A percentile compares a stretch with the other conserved stretches of the same genome.
These are phyloP conservation scores for Heterotis niloticus DNA, from an alignment of 2,113 vertebrate genomes.

Conservation along the genomic window DNA sequence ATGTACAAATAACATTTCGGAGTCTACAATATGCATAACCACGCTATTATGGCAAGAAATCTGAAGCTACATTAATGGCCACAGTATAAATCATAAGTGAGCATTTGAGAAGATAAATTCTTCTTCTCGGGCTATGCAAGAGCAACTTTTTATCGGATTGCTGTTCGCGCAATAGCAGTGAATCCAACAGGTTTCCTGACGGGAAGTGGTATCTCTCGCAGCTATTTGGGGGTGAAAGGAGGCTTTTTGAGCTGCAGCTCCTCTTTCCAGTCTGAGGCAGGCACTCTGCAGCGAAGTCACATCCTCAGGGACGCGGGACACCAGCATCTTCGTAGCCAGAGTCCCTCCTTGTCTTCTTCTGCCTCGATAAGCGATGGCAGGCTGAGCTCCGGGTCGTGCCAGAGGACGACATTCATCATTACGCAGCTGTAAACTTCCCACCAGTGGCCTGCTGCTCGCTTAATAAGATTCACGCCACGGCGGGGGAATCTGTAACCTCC, in stretches of 20 bases:
- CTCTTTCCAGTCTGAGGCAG: not conserved
- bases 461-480: slow-evolving; percentile 65
- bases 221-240: too few relatives aligned
- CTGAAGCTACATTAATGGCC: not conserved
- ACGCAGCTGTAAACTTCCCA: slow-evolving; percentile 67
- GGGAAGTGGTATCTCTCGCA: not conserved
- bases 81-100: not conserved
- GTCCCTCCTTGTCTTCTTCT: slow-evolving; percentile 3
- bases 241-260: not conserved
- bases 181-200: not conserved
- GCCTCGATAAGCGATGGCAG: slow-evolving; percentile 38
- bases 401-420: slow-evolving; percentile 59
- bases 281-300: not conserved
- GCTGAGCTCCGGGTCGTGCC: slow-evolving; percentile 50
- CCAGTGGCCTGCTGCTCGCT: slow-evolving; percentile 66
- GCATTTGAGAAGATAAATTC: not conserved
- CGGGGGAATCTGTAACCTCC: slow-evolving; percentile 50
- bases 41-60: not conserved
- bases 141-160: not conserved
- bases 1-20: slow-evolving; percentile 1
- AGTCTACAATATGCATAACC: not conserved
- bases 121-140: not conserved
- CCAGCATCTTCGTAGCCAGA: too few relatives aligned
- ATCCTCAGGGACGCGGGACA: too few relatives aligned
- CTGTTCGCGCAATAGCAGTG: not conserved